Base-by-base conservation (phyloP, 2,797 vertebrate species). In the Enteromius afrohamiltoni region DNA sequence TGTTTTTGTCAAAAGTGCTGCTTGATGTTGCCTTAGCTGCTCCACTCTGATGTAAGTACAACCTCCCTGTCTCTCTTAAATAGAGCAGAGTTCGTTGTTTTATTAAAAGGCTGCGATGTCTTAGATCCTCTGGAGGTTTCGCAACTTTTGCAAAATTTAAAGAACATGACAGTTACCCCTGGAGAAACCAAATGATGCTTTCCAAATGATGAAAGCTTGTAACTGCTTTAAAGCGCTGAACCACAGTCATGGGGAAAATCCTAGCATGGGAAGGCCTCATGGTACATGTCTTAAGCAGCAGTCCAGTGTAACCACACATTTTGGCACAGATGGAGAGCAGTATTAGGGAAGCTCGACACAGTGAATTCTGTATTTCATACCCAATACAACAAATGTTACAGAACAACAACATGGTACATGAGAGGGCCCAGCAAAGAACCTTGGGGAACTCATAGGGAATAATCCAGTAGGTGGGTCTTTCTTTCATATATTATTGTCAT, bases 211-310 rank as follows among this genome's bases (percentile, higher is more conserved):
- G 42, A 84, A 65, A 77, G 53, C 84, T 83, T 87, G 83, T 75
- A 85, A 73, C 85, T 60, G 87, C 80, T 83, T 74, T 79, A 85
- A 23, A 21, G 71, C 31, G 79, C 77, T 79, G 80, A 85, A 80
- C 82, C 83, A 60, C 88, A 88, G 82, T 64, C 58, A 87, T 87
- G 85, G 70, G 86, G 77, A 86, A 85, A 87, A 83, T 79, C 68
- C 85, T 70, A 64, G 29, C 42, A 31, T 47, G 13, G 81, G 79
- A 84, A 83, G 67, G 42, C 83, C 85, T 83, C 64, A 26, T 37
- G 40, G 79, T 79, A 85, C 26, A 86, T 85, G 89, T 87, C 90
- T 91, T 81, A 89, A 85, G 73, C 81, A 83, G 83, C 62, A 86
- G 82, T 75, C 62, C 81, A 83, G 34, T n/a, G 86, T 77, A 90